phyloP scores from a whole-genome alignment of 2,113 vertebrate genomes.

The Scomber scombrus region DNA sequence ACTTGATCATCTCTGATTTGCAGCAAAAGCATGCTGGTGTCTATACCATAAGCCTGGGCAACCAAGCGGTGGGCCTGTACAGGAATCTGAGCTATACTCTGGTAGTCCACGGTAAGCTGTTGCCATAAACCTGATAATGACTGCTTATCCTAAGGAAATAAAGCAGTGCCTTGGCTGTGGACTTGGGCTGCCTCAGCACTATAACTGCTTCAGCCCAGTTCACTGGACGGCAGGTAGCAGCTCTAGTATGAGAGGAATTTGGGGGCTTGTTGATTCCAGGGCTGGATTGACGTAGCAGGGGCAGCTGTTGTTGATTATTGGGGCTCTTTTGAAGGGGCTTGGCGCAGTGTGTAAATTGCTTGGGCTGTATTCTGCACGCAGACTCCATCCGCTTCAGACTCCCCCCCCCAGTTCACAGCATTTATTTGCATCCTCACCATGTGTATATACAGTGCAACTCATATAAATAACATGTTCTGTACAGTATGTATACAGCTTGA shows the following conservation, averaged over 20 bases:
- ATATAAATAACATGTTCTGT: constrained; percentile 56
- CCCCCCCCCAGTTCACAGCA: constrained; percentile 43
- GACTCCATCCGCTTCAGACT: constrained; percentile 50
- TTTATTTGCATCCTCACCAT: constrained; percentile 74
- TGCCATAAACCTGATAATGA: constrained; percentile 35
- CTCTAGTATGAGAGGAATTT: constrained; percentile 81
- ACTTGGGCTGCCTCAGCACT: constrained; percentile 17
- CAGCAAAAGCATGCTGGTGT: constrained; percentile 86
- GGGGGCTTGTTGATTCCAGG: constrained; percentile 76
- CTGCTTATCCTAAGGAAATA: constrained; percentile 52
- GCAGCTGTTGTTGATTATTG: constrained; percentile 84
- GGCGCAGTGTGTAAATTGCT: constrained; percentile 68
- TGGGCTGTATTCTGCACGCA: constrained; percentile 57
- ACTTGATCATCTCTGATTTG: constrained; percentile 85
- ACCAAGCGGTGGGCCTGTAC: constrained; percentile 76
- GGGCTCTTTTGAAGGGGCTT: constrained; percentile 77
- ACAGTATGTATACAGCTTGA: constrained; percentile 34
- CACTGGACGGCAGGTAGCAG: constrained; percentile 77
- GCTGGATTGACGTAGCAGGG: constrained; percentile 72
- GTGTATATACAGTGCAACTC: constrained; percentile 50
- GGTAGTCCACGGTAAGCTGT: constrained; percentile 85
- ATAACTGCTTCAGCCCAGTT: constrained; percentile 39
- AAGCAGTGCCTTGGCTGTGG: constrained; percentile 20
- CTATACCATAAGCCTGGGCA: constrained; percentile 88
- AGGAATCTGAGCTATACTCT: constrained; percentile 89